Evolutionary conservation across 2,113 vertebrate species (phyloP).

Genomic region (Bos taurus): ARS-UCD2.0 NC_037332.1:1164001-1164500

Average conservation of each 20-base stretch:
- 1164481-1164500: conserved; percentile 69
- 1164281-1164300: conserved; percentile 63
- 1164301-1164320: conserved; percentile 79
- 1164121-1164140: neutral
- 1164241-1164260: conserved; percentile 65
- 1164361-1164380: conserved; percentile 87
- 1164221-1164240: conserved; percentile 39
- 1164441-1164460: conserved; percentile 91
- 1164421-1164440: conserved; percentile 92
- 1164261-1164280: conserved; percentile 67
- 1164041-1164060: neutral
- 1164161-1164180: conserved; percentile 52
- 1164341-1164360: conserved; percentile 66
- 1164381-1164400: conserved; percentile 92
- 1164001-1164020: neutral
- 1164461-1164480: conserved; percentile 68
- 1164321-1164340: conserved; percentile 77
- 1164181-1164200: conserved; percentile 45
- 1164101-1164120: neutral
- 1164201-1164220: conserved; percentile 50
- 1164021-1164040: neutral
- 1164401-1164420: conserved; percentile 92
- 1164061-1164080: neutral
- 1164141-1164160: neutral
- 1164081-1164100: no score